phyloP scores from a whole-genome alignment of 2,888 invertebrate genomes.

The Elgonia sp. region DNA sequence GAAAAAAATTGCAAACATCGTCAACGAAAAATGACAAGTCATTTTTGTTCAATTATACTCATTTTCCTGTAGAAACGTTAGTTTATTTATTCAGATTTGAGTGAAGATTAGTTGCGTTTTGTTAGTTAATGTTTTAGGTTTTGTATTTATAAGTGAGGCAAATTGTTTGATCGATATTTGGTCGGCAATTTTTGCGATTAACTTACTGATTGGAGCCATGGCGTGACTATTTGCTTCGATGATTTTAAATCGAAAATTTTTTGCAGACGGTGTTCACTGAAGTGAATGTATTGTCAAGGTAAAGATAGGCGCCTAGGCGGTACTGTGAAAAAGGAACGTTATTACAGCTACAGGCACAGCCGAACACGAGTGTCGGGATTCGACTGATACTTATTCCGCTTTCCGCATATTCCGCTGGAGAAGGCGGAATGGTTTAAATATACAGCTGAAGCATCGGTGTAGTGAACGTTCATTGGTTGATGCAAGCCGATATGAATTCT shows the following conservation, averaged over 20 bases:
- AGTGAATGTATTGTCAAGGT: conserved; percentile 47
- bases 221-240: conserved; percentile 22
- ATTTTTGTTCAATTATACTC: no score
- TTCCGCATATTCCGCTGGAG: conserved; percentile 49
- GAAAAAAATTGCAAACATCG: no score
- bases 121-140: background rate
- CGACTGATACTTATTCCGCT: conserved; percentile 47
- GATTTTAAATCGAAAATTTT: conserved; percentile 4
- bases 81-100: no score
- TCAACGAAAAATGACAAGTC: no score
- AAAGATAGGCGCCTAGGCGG: conserved; percentile 10
- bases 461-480: conserved; percentile 49
- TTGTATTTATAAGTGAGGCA: background rate
- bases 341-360: no score
- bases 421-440: conserved; percentile 29
- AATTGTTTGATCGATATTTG: background rate
- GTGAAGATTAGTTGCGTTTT: no score
- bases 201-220: conserved; percentile 66
- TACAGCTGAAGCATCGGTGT: background rate
- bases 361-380: conserved; percentile 6
- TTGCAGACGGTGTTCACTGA: conserved; percentile 7
- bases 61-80: no score
- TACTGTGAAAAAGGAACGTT: no score
- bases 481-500: background rate
- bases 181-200: background rate